A percentile compares a stretch with the other conserved stretches of the same genome.
Conservation (phyloP, 1,140 invertebrate genomes). For the Euglossa dilemma region DNA sequence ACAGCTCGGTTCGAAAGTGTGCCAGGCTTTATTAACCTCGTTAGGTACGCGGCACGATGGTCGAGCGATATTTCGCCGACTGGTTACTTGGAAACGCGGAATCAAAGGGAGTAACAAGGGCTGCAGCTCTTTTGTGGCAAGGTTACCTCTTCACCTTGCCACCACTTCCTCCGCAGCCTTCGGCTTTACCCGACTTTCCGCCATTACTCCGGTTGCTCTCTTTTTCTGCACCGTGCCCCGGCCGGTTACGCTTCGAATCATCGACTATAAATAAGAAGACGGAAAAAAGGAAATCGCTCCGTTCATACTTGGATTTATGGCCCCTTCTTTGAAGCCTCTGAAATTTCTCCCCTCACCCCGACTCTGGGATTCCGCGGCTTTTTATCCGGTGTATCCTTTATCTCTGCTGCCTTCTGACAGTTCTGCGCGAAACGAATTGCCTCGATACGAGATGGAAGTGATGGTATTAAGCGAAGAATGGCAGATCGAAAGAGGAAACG, state of each 20-base stretch:
- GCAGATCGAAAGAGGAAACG: too few species aligned
- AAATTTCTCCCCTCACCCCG: not conserved
- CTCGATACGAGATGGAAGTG: not conserved
- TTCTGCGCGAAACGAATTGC: not conserved
- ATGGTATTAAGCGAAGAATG: too few species aligned
- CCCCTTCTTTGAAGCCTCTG: not conserved
- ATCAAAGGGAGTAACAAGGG: slow-evolving; percentile 42
- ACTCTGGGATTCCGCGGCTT: not conserved
- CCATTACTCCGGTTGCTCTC: not conserved
- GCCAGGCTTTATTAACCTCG: slow-evolving; percentile 35
- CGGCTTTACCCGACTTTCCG: not conserved
- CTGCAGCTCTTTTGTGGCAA: slow-evolving; percentile 34
- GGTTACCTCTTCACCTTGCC: slow-evolving; percentile 18
- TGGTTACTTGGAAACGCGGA: not conserved
- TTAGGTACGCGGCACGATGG: slow-evolving; percentile 26
- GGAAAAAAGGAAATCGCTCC: not conserved
- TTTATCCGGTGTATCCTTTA: not conserved
- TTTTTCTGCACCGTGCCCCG: too few species aligned
- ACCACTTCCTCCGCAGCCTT: not conserved
- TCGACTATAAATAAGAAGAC: not conserved
- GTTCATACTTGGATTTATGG: slow-evolving; percentile 4
- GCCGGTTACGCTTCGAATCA: slow-evolving; percentile 4
- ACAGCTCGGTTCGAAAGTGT: slow-evolving; percentile 13
- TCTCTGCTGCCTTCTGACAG: not conserved
- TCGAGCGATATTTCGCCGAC: slow-evolving; percentile 33